phyloP scores from a whole-genome alignment of 53 echinoderm and acorn worm genomes.

The Pentamera pediparva region DNA sequence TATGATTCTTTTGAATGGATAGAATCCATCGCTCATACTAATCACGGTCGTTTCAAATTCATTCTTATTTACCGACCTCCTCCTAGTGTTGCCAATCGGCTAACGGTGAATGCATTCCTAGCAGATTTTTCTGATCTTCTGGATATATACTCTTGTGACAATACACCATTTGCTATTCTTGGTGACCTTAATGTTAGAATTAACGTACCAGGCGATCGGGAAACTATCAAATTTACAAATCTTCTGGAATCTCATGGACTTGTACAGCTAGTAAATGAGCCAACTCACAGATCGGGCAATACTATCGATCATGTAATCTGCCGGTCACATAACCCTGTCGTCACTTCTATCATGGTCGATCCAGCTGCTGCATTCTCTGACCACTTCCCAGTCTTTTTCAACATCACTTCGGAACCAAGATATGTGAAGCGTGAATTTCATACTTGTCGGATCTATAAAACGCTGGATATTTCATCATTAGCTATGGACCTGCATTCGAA shows the following conservation, averaged over 20 bases:
- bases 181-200: not conserved
- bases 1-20: not conserved
- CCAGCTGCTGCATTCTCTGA: not conserved
- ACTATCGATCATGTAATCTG: not conserved
- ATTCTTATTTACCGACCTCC: constrained; percentile 2
- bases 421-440: not conserved
- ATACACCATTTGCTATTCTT: not conserved
- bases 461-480: not conserved
- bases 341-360: not conserved
- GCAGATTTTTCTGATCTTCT: not conserved
- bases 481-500: not conserved
- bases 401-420: not conserved
- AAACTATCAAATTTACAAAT: not conserved
- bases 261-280: not conserved
- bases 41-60: not conserved
- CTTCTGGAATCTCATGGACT: not conserved
- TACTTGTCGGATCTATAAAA: not conserved
- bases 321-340: not conserved
- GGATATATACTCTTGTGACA: not conserved
- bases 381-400: not conserved
- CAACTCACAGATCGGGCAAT: not conserved
- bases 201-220: not conserved
- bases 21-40: not conserved
- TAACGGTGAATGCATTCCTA: not conserved
- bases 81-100: not conserved